phyloP scores from a whole-genome alignment of 2,888 invertebrate genomes.

The Xanthia icteritia region DNA sequence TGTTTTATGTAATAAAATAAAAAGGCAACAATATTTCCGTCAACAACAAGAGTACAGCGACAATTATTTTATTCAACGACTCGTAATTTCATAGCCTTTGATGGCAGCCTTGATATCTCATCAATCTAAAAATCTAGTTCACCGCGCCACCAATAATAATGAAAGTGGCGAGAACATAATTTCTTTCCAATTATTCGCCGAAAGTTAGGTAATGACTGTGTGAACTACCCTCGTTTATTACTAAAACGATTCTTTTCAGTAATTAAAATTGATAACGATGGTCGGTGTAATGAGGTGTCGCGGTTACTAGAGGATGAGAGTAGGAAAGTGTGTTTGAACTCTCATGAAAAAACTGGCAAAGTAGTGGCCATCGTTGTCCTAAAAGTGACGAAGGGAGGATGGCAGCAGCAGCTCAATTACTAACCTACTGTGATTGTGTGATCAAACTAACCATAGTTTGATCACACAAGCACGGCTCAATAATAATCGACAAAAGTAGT shows the following conservation, averaged over 20 bases:
- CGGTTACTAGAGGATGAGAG: neutral
- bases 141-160: slow-evolving; percentile 28
- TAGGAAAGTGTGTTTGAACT: neutral
- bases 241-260: slow-evolving; percentile 57
- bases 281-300: slow-evolving; percentile 4
- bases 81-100: neutral
- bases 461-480: no score
- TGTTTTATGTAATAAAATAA: neutral
- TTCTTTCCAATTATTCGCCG: slow-evolving; percentile 55
- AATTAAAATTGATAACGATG: slow-evolving; percentile 66
- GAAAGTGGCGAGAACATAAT: slow-evolving; percentile 44
- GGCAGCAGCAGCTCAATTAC: no score
- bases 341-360: neutral
- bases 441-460: no score
- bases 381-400: neutral
- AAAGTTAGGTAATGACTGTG: slow-evolving; percentile 33
- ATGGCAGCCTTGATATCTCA: neutral
- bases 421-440: neutral
- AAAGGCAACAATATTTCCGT: neutral
- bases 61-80: neutral
- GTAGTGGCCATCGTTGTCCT: neutral
- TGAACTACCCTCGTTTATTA: slow-evolving; percentile 14
- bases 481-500: neutral
- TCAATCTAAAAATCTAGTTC: neutral
- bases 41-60: neutral